Conservation (phyloP, 2,888 invertebrate genomes). For the Cenopis cana region DNA sequence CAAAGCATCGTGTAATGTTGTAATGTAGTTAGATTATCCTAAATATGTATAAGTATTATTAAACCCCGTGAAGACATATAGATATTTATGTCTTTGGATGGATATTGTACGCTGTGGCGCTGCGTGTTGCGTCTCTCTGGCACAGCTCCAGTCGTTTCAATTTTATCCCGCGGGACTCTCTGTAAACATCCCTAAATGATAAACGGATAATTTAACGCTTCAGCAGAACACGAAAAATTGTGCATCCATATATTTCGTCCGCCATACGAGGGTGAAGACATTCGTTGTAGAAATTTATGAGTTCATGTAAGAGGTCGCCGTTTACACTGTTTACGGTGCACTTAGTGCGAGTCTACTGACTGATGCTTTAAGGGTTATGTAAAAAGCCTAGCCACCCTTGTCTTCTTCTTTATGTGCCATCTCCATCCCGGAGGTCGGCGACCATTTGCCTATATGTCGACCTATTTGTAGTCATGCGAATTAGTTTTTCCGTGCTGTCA, state of each 20-base stretch:
- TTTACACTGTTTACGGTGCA: conserved; percentile 21
- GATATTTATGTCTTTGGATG: conserved; percentile 47
- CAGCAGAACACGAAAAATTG: conserved; percentile 76
- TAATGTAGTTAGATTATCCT: conserved; percentile 7
- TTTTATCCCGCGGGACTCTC: conserved; percentile 75
- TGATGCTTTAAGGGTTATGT: conserved; percentile 19
- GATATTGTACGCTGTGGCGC: conserved; percentile 52
- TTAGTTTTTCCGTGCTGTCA: no score
- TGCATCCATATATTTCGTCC: conserved; percentile 74
- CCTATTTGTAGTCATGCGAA: no score
- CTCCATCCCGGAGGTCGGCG: no score
- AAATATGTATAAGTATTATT: not conserved
- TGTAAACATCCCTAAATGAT: conserved; percentile 84
- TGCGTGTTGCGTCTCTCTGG: conserved; percentile 68
- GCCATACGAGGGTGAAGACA: conserved; percentile 72
- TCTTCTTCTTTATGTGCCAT: no score
- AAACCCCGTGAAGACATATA: conserved; percentile 42
- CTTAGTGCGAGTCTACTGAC: conserved; percentile 17
- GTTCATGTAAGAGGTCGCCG: conserved; percentile 55
- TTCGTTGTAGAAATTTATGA: conserved; percentile 69
- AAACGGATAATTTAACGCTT: conserved; percentile 82
- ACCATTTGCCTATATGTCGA: no score
- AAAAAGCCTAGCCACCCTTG: not conserved
- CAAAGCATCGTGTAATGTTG: not conserved
- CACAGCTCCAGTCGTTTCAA: conserved; percentile 82